Base-by-base conservation (phyloP, 2,888 invertebrate species). In the Dichetophora obliterata region DNA sequence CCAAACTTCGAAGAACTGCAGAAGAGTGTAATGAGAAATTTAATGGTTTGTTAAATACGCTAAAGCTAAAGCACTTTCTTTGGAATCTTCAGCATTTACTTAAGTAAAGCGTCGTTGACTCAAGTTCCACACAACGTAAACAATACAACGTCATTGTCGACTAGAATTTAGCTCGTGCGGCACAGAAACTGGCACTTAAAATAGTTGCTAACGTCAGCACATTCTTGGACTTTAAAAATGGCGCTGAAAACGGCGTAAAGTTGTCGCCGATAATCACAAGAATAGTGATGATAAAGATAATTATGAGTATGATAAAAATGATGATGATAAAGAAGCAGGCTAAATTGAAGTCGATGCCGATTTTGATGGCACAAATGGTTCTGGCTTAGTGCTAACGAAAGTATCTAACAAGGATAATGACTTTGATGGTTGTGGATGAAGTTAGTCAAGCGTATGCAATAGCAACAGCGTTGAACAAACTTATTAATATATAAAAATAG, bases 1-100 rank as follows among this genome's bases (percentile, higher is more conserved):
- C 5, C 8, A 37, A 37, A 37, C 37, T 37, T 37, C 37, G 37
- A 37, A 37, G 37, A 37, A 37, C 37, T 37, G 37, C 37, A 16
- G 22, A 24, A 48, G 11, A 48, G 22, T 54, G 54, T 57, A 57
- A 70, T 63, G 73, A 31, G 63, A 50, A 63, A 31, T 73, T 73
- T 50, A 73, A 73, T 73, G 48, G 50, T 61, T 73, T 73, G 73
- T 63, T 63, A 73, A 73, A 73, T 73, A 73, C 73, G 61, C 14
- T 63, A 50, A 19, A 50, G 63, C 31, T 48, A 63, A 63, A 63
- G 63, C 54, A 61, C 61, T 63, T 73, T 63, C 27, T n/a, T 16
- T 31, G 31, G 50, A 50, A 61, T 63, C 50, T 37, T 22, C 24
- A 11, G 16, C 34, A 6, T 50, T 73, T 73, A 50, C 19, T 61